Percentiles rank a stretch among this genome's conserved stretches.
Evolutionary conservation across 2,797 vertebrate species (phyloP).

Genomic region (Threskiornis aethiopicus): DNA sequence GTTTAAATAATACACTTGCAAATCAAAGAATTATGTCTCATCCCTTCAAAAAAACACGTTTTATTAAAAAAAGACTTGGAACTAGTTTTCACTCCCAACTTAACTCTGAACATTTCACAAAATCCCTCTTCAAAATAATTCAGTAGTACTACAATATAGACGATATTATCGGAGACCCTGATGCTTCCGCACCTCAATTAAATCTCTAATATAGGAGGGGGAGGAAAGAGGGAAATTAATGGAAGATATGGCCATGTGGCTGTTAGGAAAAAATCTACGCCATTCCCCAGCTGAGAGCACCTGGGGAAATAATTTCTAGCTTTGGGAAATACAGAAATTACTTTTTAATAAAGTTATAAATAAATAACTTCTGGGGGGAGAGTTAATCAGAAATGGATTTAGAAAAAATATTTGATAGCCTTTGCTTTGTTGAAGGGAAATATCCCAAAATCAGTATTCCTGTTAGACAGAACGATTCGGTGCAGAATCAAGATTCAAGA

Average conservation of each 20-base stretch:
- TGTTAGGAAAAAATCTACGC: not conserved
- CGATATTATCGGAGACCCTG: not conserved
- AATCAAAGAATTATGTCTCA: not conserved
- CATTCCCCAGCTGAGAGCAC: not conserved
- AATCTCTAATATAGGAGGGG: not conserved
- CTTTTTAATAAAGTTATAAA: slow-evolving; percentile 49
- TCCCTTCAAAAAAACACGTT: not conserved
- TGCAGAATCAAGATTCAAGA: not conserved
- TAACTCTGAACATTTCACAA: not conserved
- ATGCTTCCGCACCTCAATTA: slow-evolving; percentile 10
- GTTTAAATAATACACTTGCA: not conserved
- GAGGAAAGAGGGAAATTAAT: not conserved
- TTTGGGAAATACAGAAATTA: slow-evolving; percentile 5
- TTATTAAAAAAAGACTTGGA: not conserved
- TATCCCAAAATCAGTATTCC: not conserved
- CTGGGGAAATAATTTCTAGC: slow-evolving; percentile 24
- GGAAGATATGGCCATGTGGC: not conserved
- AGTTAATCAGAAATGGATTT: slow-evolving; percentile 27
- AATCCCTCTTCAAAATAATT: not conserved
- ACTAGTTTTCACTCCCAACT: not conserved
- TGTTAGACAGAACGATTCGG: not conserved
- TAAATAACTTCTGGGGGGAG: not conserved
- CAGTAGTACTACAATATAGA: not conserved
- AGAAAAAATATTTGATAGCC: not conserved
- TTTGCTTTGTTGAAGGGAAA: not conserved